Base-by-base conservation (phyloP, 2,888 invertebrate species). In the Drosophila borborema region DNA sequence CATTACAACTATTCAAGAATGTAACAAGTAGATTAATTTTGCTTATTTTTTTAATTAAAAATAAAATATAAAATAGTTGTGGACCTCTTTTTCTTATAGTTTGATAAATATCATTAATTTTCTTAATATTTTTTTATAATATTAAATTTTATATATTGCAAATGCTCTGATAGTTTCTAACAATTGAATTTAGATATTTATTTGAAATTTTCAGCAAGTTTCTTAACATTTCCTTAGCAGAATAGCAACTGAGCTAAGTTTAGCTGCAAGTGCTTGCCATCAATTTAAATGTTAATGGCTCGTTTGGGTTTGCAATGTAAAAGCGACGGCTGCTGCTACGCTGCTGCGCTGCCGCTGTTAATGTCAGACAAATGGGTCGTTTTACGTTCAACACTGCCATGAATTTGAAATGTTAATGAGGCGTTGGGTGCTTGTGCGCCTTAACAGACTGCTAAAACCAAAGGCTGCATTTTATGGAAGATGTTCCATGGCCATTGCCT, bases 221-320 rank as follows among this genome's bases (percentile, higher is more conserved):
- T 53, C 31, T 38, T 72, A 72, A 77, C 77, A 77, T 77, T 61
- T 20, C 18, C 3, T 54, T 76, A 59, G 81, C 72, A 80, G 77
- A 40, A 43, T 31, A 43, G 18, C 18, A 41, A 58, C 38, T 59
- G 62, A 68, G 55, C 68, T 63, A 58, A 68, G 48, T 62, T 67
- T 51, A 64, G 68, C 40, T 74, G 77, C 83, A 68, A 83, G 69
- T 70, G 82, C 67, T 67, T 63, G 64, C 70, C 87, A 84, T 86
- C 85, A 89, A 86, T 89, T 84, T 79, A 76, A 89, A 89, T 81
- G 86, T 81, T 86, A 83, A 85, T 85, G 82, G 82, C 58, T 68
- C 87, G 80, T 87, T 84, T 46, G 80, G 72, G 78, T 43, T 58
- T 51, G 77, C 69, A 71, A 75, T 81, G 85, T 75, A 79, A 84